Evolutionary conservation across 2,888 invertebrate species (phyloP).

Genomic region (Sympetrum striolatum): DNA sequence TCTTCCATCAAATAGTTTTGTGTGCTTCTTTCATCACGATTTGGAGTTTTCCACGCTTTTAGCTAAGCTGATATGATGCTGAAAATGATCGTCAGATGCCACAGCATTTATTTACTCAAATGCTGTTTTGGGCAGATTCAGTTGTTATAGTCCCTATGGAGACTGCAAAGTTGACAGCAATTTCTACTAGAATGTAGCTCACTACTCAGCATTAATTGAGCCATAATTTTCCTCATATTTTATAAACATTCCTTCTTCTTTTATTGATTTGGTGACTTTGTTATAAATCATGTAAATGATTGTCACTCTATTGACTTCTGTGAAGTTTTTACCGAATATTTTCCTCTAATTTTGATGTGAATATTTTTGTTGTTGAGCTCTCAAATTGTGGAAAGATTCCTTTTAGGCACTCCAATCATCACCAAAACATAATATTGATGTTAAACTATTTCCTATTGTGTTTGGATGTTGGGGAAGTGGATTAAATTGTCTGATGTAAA

Average conservation of each 20-base stretch:
- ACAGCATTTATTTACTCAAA: too few species aligned
- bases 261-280: not conserved
- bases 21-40: not conserved
- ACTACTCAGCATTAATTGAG: not conserved
- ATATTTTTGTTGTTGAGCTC: not conserved
- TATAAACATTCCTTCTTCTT: not conserved
- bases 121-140: too few species aligned
- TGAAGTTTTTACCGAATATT: conserved; percentile 9
- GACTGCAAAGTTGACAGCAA: not conserved
- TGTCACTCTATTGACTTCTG: conserved; percentile 32
- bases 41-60: not conserved
- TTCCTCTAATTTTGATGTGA: not conserved
- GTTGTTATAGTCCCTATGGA: conserved; percentile 13
- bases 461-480: not conserved
- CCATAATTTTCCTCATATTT: not conserved
- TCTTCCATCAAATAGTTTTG: not conserved
- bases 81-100: not conserved
- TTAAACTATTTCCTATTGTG: not conserved
- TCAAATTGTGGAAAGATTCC: too few species aligned
- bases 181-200: not conserved
- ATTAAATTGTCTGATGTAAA: too few species aligned
- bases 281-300: not conserved
- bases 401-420: not conserved
- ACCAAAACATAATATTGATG: not conserved
- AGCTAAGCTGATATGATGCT: not conserved